Conservation (phyloP, 2,797 vertebrate species). For the Pseudochirops cupreus region DNA sequence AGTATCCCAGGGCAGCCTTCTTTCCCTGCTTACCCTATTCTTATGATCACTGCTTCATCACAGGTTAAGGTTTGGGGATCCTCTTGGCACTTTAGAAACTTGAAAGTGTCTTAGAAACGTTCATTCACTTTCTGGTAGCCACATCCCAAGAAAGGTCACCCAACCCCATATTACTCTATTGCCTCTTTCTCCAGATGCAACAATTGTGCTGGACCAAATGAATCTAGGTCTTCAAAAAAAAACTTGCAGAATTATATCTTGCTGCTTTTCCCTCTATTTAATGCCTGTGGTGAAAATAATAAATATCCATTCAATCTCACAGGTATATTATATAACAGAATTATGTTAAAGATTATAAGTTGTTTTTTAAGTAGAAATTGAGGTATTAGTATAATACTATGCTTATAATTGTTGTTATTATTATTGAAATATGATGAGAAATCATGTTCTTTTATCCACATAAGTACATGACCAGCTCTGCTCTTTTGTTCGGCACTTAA, state of each 20-base stretch:
- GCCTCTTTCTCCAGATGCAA: background rate
- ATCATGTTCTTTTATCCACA: constrained; percentile 45
- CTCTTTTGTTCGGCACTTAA: constrained; percentile 36
- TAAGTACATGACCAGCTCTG: background rate
- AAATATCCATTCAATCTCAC: background rate
- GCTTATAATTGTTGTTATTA: constrained; percentile 47
- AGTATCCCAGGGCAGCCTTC: background rate
- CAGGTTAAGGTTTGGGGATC: background rate
- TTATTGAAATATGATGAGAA: constrained; percentile 38
- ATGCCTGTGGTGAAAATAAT: background rate
- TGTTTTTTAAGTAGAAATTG: background rate
- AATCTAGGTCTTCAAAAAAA: background rate
- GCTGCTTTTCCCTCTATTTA: background rate
- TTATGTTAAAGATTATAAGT: background rate
- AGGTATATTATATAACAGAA: background rate
- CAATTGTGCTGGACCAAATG: background rate
- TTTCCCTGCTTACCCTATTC: background rate
- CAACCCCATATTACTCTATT: background rate
- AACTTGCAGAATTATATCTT: background rate
- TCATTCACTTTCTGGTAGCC: background rate
- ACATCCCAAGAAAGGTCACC: no score
- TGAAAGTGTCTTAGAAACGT: background rate
- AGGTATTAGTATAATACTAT: constrained; percentile 39
- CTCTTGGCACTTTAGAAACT: background rate
- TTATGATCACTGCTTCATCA: background rate